Evolutionary conservation across 2,888 invertebrate species (phyloP).

Genomic region (Amblyjoppa fuscipennis): DNA sequence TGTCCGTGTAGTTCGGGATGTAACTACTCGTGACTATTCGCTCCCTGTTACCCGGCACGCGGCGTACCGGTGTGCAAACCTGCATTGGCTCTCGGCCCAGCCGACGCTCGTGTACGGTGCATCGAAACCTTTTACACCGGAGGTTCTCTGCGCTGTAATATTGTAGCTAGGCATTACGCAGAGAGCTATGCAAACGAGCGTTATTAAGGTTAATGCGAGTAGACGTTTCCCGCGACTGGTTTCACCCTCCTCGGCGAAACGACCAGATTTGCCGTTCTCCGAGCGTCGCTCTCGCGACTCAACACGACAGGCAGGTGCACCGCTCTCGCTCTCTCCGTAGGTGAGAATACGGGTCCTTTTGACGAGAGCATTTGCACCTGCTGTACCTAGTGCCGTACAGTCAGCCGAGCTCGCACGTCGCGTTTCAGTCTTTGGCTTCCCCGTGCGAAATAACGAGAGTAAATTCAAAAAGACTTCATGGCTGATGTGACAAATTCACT

Average conservation of each 20-base stretch:
- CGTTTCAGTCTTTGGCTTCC: slow-evolving; percentile 21
- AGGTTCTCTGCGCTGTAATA: slow-evolving; percentile 38
- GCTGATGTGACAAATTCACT: neutral
- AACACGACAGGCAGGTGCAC: slow-evolving; percentile 62
- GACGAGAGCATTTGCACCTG: slow-evolving; percentile 62
- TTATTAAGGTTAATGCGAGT: slow-evolving; percentile 65
- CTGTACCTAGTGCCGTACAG: slow-evolving; percentile 21
- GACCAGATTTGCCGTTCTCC: slow-evolving; percentile 59
- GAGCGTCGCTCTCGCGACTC: slow-evolving; percentile 42
- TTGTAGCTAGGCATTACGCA: slow-evolving; percentile 37
- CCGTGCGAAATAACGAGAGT: neutral
- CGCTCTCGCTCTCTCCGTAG: slow-evolving; percentile 40
- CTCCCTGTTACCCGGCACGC: neutral
- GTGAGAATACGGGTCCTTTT: slow-evolving; percentile 55
- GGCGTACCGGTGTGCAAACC: neutral
- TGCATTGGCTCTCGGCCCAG: neutral
- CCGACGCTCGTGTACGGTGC: neutral
- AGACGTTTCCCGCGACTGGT: slow-evolving; percentile 54
- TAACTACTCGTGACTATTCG: slow-evolving; percentile 1
- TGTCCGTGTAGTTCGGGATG: neutral
- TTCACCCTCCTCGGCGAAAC: slow-evolving; percentile 59
- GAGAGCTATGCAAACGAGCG: slow-evolving; percentile 61
- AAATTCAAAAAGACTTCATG: neutral
- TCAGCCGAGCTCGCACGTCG: slow-evolving; percentile 20
- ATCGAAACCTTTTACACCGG: neutral